Percentiles rank a stretch among this genome's conserved stretches.
Evolutionary conservation across 2,113 vertebrate species (phyloP).

Genomic region (Protobothrops mucrosquamatus): DNA sequence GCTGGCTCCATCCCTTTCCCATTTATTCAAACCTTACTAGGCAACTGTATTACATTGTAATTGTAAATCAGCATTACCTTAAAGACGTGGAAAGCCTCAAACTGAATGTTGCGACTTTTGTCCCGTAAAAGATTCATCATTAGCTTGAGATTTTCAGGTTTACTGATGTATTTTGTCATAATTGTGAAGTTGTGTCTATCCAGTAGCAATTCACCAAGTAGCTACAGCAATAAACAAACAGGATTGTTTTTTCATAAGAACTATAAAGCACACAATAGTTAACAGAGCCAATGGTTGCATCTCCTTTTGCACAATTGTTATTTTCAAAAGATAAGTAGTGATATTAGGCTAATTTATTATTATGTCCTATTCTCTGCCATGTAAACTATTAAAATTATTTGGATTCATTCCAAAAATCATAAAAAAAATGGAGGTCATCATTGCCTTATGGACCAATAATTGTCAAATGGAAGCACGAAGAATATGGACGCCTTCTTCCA

Average conservation of each 20-base stretch:
- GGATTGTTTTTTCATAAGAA: not conserved
- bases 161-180: constrained; percentile 88
- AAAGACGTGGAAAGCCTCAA: constrained; percentile 87
- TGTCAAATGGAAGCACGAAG: not conserved
- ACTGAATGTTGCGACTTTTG: constrained; percentile 87
- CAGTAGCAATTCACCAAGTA: constrained; percentile 81
- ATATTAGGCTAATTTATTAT: not conserved
- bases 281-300: not conserved
- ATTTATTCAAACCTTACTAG: not conserved
- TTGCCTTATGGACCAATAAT: not conserved
- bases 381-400: not conserved
- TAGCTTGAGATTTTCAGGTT: constrained; percentile 85
- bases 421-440: not conserved
- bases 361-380: not conserved
- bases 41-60: not conserved
- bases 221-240: constrained; percentile 57
- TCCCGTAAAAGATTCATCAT: constrained; percentile 88
- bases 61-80: constrained; percentile 65
- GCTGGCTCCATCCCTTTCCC: not conserved
- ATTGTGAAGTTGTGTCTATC: constrained; percentile 86
- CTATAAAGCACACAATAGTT: not conserved
- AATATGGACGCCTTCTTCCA: not conserved
- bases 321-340: not conserved
- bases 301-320: not conserved
- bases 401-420: not conserved